phyloP scores from a whole-genome alignment of 2,797 vertebrate species.

The Leucoraja ocellata region DNA sequence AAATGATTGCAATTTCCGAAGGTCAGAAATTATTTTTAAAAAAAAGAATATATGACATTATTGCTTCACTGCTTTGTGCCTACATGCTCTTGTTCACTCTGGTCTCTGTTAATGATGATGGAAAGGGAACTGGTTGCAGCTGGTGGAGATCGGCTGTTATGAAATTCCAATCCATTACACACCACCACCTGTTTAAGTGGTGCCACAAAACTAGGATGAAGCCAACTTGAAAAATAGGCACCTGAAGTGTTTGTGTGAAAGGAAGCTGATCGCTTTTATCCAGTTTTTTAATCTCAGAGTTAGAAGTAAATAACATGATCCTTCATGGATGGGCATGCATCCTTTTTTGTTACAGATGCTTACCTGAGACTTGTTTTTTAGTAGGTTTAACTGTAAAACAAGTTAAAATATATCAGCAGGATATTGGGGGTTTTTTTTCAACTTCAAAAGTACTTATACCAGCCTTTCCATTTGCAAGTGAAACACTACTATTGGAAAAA shows the following conservation, averaged over 20 bases:
- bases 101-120: not conserved
- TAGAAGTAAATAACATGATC: not conserved
- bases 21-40: not conserved
- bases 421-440: too few species aligned
- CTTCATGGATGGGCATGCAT: not conserved
- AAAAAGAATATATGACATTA: not conserved
- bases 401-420: not conserved
- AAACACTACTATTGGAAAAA: too few species aligned
- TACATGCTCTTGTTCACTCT: not conserved
- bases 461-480: too few species aligned
- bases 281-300: not conserved
- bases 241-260: not conserved
- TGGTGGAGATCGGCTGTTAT: not conserved
- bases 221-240: not conserved
- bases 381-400: conserved; percentile 45
- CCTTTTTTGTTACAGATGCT: not conserved
- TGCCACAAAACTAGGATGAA: not conserved
- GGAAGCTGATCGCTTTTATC: not conserved
- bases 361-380: conserved; percentile 1
- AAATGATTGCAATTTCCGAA: not conserved
- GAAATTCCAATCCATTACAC: not conserved
- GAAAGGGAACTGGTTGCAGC: not conserved
- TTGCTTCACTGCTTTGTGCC: not conserved
- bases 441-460: too few species aligned
- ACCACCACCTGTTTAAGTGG: not conserved